A percentile compares a stretch with the other conserved stretches of the same genome.
These are phyloP conservation scores for Platycercus adscitus DNA, from an alignment of 2,113 vertebrate genomes.

Conservation along the genomic window DNA sequence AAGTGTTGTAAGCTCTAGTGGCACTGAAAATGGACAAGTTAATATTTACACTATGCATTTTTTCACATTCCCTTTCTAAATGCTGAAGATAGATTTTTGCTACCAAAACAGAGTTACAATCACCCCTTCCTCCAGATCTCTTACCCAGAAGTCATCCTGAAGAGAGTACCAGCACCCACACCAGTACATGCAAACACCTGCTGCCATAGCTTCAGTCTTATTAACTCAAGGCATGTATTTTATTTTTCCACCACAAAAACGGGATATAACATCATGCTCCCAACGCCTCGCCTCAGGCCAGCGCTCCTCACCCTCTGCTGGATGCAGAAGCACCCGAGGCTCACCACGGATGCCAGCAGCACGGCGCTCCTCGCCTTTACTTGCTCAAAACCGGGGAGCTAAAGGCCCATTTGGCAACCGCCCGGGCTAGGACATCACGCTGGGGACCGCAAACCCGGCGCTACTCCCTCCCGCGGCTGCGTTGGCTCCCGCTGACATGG, in stretches of 20 bases:
- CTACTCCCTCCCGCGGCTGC: not conserved
- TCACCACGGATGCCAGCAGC: not conserved
- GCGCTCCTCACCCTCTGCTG: not conserved
- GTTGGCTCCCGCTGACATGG: not conserved
- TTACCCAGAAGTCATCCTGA: too few relatives aligned
- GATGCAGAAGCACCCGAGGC: accelerated
- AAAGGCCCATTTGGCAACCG: not conserved
- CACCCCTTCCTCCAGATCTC: not conserved
- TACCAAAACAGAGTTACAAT: not conserved
- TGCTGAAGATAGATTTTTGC: not conserved
- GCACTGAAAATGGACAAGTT: not conserved
- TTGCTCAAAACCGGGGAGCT: accelerated
- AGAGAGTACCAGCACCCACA: accelerated
- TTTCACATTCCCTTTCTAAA: not conserved
- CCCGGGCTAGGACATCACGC: not conserved
- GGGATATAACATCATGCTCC: accelerated
- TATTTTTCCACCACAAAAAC: accelerated
- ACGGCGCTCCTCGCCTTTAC: not conserved
- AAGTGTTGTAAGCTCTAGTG: accelerated
- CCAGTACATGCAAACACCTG: too few relatives aligned
- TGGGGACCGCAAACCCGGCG: not conserved
- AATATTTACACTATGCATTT: accelerated
- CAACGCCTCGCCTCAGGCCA: not conserved
- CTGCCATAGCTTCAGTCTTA: not conserved
- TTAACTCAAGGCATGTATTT: too few relatives aligned